Evolutionary conservation across 2,113 vertebrate genomes (phyloP), one percentile per base, ranked within the genome.

Genomic region (Pseudopodoces humilis): DNA sequence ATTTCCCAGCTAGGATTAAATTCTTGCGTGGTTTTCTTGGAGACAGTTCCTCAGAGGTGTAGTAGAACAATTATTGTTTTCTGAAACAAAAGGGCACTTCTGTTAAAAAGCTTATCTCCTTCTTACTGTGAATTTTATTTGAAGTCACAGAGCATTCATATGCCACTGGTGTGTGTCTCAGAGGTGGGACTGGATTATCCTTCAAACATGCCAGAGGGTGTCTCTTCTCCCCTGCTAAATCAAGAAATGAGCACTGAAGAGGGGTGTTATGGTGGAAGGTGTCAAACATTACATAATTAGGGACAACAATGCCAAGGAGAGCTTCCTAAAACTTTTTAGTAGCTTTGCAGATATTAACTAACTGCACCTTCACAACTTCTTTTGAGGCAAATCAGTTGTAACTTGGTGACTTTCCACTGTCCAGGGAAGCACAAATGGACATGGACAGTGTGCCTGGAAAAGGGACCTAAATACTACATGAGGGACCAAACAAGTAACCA

Each of bases 221-320:
- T 91, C 75, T 95, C 75, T 83, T 94, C 60, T 86, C 55, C 82
- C 80, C 83, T 95, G 64, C 76, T 63, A 60, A 83, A 83, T 64
- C 71, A 41, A 43, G 86, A 83, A 80, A 83, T 37, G 35, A 70
- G 43, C 52, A 4, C 5, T 59, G 47, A 24, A 47, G 72, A 70
- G 64, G 35, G 60, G 11, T 47, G 41, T 76, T 77, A 11, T 12
- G 30, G 39, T 74, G 43, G 16, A 65, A 67, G 37, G 50, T 50
- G 37, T 78, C 13, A 70, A 16, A 30, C 75, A 28, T 74, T 67
- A 9, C 72, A 15, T 81, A 67, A 55, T 59, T 70, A 28, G 56
- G 70, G 47, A 50, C 49, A 71, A 5, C 0, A 44, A 7, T 46
- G 35, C 53, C 50, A 21, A 3, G 19, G 17, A 50, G 30, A 47